Base-by-base conservation (phyloP, 2,797 vertebrate species). In the Acanthopagrus latus region DNA sequence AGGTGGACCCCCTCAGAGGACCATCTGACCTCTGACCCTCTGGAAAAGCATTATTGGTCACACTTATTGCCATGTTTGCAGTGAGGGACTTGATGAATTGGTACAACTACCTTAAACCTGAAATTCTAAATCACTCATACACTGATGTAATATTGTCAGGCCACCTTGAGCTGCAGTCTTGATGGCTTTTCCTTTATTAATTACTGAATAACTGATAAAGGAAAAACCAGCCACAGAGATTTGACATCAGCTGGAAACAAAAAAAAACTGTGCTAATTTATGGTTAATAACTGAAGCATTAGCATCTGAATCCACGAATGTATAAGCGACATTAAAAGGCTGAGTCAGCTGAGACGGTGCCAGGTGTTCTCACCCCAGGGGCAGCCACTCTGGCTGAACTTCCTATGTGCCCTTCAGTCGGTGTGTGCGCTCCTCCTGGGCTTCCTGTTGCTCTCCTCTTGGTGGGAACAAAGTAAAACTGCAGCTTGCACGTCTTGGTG, bases 391-490 rank as follows among this genome's bases (percentile, higher is more conserved):
- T 92, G 50, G 59, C 44, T 58, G 87, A 88, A 84, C 77, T 79
- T 78, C 44, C 89, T 27, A 67, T 0, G 56, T 27, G 6, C 66
- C 80, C 72, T 3, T 87, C 43, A 18, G 74, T 48, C 0, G 58
- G 25, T 0, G 59, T 62, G 6, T 67, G 57, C 44, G 83, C 87
- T 76, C 0, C 71, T 83, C 8, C 89, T 1, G 0, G 50, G 44
- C 1, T 88, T 81, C 44, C 74, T 21, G 0, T 59, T 56, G 81
- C 89, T 94, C 18, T 84, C 76, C 95, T 95, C 87, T 92, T 96
- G 58, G 96, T 94, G 0, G 98, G 98, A 12, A 99, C 81, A 0
- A 98, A 97, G 93, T 96, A 98, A 83, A 99, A 97, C 80, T 96
- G 96, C 69, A 99, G 94, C 85, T 94, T 97, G 94, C 97, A 99